Evolutionary conservation across 2,113 vertebrate genomes (phyloP).

Genomic region (Brachyhypopomus gauderio): DNA sequence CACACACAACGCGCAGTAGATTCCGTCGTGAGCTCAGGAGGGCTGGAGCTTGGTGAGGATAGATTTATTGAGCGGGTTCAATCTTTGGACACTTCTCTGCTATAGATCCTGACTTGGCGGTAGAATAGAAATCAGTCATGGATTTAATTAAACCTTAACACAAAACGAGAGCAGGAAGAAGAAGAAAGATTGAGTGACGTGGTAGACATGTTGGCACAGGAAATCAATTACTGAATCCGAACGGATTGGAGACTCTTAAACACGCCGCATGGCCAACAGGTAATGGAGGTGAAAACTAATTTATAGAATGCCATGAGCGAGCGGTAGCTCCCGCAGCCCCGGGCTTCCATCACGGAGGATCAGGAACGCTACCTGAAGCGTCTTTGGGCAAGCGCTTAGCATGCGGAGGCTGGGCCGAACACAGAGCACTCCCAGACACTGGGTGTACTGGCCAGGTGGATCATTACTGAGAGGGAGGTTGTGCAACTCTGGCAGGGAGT

Average conservation of each 20-base stretch:
- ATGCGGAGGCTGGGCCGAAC: too few relatives aligned
- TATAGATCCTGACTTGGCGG: slow-evolving; percentile 68
- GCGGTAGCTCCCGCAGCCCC: neutral
- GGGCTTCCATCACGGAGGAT: too few relatives aligned
- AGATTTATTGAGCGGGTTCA: slow-evolving; percentile 66
- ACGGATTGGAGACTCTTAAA: slow-evolving; percentile 57
- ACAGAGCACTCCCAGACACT: too few relatives aligned
- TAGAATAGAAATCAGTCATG: slow-evolving; percentile 65
- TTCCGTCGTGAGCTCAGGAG: slow-evolving; percentile 53
- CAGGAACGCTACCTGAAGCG: too few relatives aligned
- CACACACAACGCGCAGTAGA: slow-evolving; percentile 45
- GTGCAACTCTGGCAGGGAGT: neutral
- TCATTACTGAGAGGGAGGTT: neutral
- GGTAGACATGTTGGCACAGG: slow-evolving; percentile 61
- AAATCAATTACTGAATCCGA: slow-evolving; percentile 70
- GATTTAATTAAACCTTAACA: slow-evolving; percentile 71
- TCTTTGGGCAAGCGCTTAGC: too few relatives aligned
- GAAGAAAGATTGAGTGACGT: slow-evolving; percentile 69
- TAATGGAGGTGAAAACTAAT: slow-evolving; percentile 9
- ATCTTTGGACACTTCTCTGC: slow-evolving; percentile 69
- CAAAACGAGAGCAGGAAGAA: slow-evolving; percentile 49
- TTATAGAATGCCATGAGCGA: neutral
- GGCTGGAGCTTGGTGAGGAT: slow-evolving; percentile 64
- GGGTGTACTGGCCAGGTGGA: neutral
- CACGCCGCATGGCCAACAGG: neutral